Conservation (phyloP, 2,797 vertebrate genomes). For the Sylvilagus floridanus region DNA sequence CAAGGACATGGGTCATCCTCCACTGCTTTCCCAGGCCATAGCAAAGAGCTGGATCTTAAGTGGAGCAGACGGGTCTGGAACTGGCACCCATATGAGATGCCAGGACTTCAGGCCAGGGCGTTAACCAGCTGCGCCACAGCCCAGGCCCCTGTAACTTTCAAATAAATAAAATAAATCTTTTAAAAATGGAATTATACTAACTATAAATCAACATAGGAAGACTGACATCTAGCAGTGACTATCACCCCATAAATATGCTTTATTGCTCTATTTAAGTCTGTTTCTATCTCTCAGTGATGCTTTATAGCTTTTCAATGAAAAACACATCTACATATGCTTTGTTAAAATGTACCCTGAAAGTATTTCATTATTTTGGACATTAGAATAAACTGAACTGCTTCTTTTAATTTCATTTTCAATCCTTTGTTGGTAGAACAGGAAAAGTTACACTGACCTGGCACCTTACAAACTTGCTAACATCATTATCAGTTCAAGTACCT, state of each 20-base stretch:
- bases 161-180: too few species aligned
- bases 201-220: not conserved
- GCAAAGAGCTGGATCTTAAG: too few species aligned
- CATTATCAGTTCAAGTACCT: not conserved
- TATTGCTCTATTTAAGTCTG: not conserved
- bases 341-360: conserved; percentile 1
- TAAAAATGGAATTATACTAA: not conserved
- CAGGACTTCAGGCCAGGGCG: too few species aligned
- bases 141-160: too few species aligned
- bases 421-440: not conserved
- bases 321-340: not conserved
- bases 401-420: conserved; percentile 36
- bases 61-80: too few species aligned
- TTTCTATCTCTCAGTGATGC: not conserved
- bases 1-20: too few species aligned
- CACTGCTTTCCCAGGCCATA: too few species aligned
- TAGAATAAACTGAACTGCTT: not conserved
- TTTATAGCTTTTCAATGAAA: not conserved
- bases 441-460: not conserved
- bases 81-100: too few species aligned
- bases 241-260: not conserved
- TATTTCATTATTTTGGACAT: not conserved
- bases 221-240: not conserved
- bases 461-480: not conserved
- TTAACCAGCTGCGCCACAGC: too few species aligned